These are phyloP conservation scores for Pogonophryne albipinna DNA, from an alignment of 2,797 vertebrate genomes.

Conservation along the genomic window DNA sequence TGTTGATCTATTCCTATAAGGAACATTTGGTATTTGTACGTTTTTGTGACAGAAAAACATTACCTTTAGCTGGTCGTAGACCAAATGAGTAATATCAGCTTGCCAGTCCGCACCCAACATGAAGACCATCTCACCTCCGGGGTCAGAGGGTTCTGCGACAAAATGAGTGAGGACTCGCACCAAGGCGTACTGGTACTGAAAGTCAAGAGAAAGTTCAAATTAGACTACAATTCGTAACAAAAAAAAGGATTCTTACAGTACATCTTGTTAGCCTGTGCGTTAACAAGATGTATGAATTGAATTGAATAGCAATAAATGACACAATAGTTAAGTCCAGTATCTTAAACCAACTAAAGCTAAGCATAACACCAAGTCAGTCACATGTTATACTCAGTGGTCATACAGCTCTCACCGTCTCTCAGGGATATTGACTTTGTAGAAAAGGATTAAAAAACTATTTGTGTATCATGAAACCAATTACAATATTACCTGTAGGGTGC, in stretches of 20 bases:
- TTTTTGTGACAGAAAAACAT: neutral
- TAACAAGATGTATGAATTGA: neutral
- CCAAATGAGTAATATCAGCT: constrained; percentile 94
- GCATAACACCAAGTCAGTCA: neutral
- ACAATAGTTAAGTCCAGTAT: neutral
- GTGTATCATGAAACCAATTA: constrained; percentile 41
- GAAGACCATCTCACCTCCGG: constrained; percentile 88
- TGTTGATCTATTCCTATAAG: neutral
- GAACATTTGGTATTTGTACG: neutral
- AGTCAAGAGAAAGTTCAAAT: neutral
- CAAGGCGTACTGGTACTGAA: constrained; percentile 87
- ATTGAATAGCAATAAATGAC: neutral
- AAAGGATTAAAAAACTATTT: constrained; percentile 19
- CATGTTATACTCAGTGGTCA: neutral
- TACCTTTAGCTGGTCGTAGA: constrained; percentile 91
- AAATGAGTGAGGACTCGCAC: constrained; percentile 96
- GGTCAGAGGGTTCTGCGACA: constrained; percentile 89
- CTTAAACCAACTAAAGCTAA: neutral
- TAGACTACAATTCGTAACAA: neutral
- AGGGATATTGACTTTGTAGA: constrained; percentile 2
- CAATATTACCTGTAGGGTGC: constrained; percentile 88
- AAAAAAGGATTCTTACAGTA: neutral
- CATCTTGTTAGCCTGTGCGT: neutral
- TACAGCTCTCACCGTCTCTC: neutral
- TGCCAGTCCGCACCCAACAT: constrained; percentile 97